Evolutionary conservation across 1,140 invertebrate genomes (phyloP).

Genomic region (Penaeus japonicus): DNA sequence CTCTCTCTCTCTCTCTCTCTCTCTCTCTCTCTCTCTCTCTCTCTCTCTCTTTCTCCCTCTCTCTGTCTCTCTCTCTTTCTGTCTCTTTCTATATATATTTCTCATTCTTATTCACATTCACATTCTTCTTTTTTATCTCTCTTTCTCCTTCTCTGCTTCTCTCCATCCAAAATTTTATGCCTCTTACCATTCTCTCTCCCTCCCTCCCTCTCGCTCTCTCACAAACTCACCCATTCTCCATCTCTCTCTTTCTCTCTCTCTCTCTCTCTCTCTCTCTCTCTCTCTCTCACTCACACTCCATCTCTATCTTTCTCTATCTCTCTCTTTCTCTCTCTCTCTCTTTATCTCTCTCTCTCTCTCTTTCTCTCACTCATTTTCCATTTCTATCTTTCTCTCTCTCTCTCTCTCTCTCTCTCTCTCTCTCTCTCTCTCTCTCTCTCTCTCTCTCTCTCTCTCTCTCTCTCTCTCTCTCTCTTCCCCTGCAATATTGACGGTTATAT

Average conservation of each 20-base stretch:
- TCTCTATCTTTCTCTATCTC: slow-evolving; percentile 7
- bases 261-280: slow-evolving; percentile 18
- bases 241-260: not conserved
- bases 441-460: no score
- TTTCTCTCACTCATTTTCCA: not conserved
- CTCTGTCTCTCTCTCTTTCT: no score
- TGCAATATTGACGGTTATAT: no score
- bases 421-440: no score
- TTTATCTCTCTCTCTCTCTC: not conserved
- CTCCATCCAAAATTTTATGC: not conserved
- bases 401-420: not conserved
- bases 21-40: no score
- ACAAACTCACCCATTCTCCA: not conserved
- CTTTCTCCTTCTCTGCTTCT: not conserved
- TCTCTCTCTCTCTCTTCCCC: no score
- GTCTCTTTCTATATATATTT: no score
- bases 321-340: not conserved
- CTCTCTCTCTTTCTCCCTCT: no score
- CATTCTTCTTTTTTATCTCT: no score
- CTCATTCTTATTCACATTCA: no score
- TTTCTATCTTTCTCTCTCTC: not conserved
- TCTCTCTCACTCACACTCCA: slow-evolving; percentile 6
- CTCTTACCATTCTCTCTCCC: not conserved
- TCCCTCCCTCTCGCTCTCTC: not conserved
- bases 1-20: no score